Percentiles rank a stretch among this genome's conserved stretches.
phyloP scores from a whole-genome alignment of 1,140 invertebrate species.

The Macrobrachium rosenbergii region DNA sequence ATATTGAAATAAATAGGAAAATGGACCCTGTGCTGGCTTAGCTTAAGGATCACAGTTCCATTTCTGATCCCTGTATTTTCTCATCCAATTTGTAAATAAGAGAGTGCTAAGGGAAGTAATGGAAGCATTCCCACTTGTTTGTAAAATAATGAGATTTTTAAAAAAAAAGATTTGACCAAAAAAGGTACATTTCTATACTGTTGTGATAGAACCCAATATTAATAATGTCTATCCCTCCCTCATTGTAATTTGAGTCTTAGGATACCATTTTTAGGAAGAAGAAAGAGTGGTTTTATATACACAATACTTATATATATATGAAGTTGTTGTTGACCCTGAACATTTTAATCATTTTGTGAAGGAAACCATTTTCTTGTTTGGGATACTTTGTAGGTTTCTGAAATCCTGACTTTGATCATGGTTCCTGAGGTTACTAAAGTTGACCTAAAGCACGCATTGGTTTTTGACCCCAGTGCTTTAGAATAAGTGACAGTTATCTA shows the following conservation, averaged over 20 bases:
- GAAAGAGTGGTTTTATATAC: no score
- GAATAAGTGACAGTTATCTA: no score
- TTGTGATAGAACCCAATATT: not conserved
- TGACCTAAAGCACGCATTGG: no score
- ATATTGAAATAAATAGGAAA: no score
- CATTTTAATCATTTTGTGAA: constrained; percentile 18
- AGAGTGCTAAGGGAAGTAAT: not conserved
- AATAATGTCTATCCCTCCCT: constrained; percentile 8
- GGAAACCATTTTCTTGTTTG: not conserved
- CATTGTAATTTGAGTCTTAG: not conserved
- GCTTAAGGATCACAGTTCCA: not conserved
- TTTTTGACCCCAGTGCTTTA: no score
- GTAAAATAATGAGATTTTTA: constrained; percentile 5
- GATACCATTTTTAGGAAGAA: no score
- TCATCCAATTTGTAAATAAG: not conserved
- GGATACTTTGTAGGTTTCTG: not conserved
- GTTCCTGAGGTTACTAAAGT: no score
- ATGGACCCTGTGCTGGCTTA: no score
- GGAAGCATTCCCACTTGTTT: not conserved
- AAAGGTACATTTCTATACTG: not conserved
- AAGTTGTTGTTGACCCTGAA: constrained; percentile 3
- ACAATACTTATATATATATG: no score
- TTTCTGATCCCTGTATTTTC: not conserved
- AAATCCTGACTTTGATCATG: not conserved
- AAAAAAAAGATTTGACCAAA: not conserved